phyloP scores from a whole-genome alignment of 2,113 vertebrate genomes.

The Leucopsar rothschildi region DNA sequence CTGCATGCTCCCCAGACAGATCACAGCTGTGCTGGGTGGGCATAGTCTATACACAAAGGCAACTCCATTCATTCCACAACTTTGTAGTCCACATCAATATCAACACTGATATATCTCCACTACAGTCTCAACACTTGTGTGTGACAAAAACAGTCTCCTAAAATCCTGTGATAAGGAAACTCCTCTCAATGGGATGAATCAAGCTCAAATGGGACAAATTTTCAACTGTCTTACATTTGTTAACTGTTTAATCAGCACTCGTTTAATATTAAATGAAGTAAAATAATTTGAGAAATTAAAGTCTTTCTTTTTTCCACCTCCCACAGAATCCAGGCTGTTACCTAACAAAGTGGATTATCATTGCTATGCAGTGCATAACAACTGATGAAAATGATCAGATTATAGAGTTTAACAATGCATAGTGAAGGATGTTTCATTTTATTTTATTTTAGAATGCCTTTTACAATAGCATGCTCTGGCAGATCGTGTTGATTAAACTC shows the following conservation, averaged over 20 bases:
- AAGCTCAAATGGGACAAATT: neutral
- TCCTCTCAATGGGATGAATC: neutral
- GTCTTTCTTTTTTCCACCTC: neutral
- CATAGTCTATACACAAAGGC: neutral
- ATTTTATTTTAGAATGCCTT: neutral
- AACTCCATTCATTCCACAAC: neutral
- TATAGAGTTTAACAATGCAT: neutral
- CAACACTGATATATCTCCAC: neutral
- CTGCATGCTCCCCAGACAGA: neutral
- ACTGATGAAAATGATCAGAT: neutral
- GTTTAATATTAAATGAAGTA: neutral
- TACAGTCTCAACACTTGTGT: neutral
- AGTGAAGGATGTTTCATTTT: neutral
- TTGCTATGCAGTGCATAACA: neutral
- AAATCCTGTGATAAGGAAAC: neutral
- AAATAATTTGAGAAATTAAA: neutral
- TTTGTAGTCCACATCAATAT: neutral
- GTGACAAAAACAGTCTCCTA: neutral
- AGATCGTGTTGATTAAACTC: slow-evolving; percentile 12
- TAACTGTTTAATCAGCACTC: neutral
- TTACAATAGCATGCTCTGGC: neutral
- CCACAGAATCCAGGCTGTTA: neutral
- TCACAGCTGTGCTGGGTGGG: neutral
- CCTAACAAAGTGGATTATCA: neutral
- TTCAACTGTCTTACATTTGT: neutral